Base-by-base conservation (phyloP, 2,113 vertebrate genomes). In the Coptodon rendalli region DNA sequence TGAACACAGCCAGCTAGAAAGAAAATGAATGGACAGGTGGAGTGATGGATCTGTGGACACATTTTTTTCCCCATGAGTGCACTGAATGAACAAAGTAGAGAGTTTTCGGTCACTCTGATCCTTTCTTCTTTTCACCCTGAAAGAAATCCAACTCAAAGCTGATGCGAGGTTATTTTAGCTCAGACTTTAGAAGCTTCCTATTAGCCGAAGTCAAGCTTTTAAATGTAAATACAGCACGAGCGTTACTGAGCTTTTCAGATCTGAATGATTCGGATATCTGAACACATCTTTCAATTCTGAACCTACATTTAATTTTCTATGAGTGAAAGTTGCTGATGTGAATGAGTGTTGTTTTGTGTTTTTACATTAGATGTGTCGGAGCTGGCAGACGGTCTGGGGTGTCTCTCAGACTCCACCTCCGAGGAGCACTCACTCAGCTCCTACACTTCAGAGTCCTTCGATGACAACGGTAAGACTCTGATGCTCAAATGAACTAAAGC, bases 371-470 rank as follows among this genome's bases (percentile, higher is more conserved):
- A 97, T 88, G 94, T 93, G 54, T 89, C 94, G 40, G 97, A 97
- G 92, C 95, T 97, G 66, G 84, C 92, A 9, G 97, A 98, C 38
- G 97, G 98, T 78, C 95, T 96, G 84, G 95, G 96, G 31, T 97
- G 97, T 95, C 98, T 97, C 93, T 96, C 98, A 57, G 98, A 97
- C 93, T 98, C 97, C 94, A 97, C 97, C 88, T 97, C 97, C 0
- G 98, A 99, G 94, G 98, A 97, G 6, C 97, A 95, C 83, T 99
- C 98, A 19, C 96, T 98, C 93, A 98, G 96, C 89, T 99, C 98
- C 87, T 98, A 97, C 96, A 98, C 97, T 24, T 98, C 99, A 0
- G 98, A 99, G 88, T 99, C 98, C 0, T 98, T 98, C 1, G 98
- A 99, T 9, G 98, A 99, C 94, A 99, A 98, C 78, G 98, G 99